A percentile compares a stretch with the other conserved stretches of the same genome.
These are phyloP conservation scores for Leucopternis melanops DNA, from an alignment of 2,113 vertebrate species.

Conservation along the genomic window DNA sequence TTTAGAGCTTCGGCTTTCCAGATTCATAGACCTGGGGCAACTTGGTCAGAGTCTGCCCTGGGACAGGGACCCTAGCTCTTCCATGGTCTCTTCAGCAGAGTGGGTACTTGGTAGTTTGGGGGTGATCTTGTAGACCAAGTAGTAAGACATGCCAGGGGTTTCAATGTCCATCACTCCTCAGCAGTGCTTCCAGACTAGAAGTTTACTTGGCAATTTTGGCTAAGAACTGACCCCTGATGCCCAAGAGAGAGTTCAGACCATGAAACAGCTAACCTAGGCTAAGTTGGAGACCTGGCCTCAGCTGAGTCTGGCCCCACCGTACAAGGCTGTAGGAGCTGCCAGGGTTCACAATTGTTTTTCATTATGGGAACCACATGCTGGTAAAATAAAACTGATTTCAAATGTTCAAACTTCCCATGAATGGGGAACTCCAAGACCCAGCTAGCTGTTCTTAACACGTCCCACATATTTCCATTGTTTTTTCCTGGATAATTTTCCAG, in stretches of 20 bases:
- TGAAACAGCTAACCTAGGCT: background rate
- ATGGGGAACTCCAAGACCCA: background rate
- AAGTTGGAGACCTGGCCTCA: background rate
- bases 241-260: background rate
- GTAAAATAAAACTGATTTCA: slow-evolving; percentile 6
- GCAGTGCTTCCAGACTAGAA: background rate
- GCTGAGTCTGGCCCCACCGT: background rate
- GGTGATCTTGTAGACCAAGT: background rate
- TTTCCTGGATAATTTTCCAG: background rate
- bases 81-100: background rate
- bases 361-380: background rate
- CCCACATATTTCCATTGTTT: background rate
- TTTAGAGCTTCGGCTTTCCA: background rate
- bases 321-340: background rate
- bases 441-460: background rate
- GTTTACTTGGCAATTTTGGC: background rate
- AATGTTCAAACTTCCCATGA: background rate
- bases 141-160: background rate
- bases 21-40: background rate
- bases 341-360: background rate
- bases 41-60: background rate
- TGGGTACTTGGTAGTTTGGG: accelerated
- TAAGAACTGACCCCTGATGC: background rate
- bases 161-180: background rate
- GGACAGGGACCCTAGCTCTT: background rate